Percentiles rank a stretch among this genome's conserved stretches.
These are phyloP conservation scores for Anhinga rufa DNA, from an alignment of 2,113 vertebrate genomes.

Conservation along the genomic window DNA sequence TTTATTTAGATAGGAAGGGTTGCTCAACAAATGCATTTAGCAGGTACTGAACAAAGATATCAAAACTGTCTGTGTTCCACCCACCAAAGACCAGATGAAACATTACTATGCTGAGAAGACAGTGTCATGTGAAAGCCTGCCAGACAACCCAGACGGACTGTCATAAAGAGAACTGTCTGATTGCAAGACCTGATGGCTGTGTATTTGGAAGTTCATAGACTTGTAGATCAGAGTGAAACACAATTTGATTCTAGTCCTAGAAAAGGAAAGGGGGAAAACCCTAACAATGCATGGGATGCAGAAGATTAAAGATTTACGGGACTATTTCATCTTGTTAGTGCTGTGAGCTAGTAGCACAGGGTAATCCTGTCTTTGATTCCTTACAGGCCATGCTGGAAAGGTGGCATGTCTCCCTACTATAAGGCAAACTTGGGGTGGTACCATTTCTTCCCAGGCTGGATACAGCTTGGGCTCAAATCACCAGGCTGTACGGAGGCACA, in stretches of 20 bases:
- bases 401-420: not conserved
- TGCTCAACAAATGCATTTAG: not conserved
- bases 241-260: not conserved
- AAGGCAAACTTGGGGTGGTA: not conserved
- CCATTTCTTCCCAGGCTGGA: not conserved
- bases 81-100: not conserved
- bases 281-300: not conserved
- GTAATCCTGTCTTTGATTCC: not conserved
- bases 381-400: not conserved
- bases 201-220: constrained; percentile 16
- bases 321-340: not conserved
- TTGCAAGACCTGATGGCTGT: not conserved
- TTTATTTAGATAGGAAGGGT: not conserved
- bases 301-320: not conserved
- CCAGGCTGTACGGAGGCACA: not conserved
- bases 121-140: constrained; percentile 13
- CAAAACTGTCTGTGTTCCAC: not conserved
- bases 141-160: not conserved
- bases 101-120: constrained; percentile 13
- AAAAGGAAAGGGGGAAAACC: not conserved
- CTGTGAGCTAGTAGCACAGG: not conserved
- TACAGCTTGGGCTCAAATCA: not conserved
- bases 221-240: not conserved
- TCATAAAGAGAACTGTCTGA: not conserved
- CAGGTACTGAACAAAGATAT: not conserved